Base-by-base conservation (phyloP, 1,140 invertebrate genomes). In the Phthorimaea operculella region DNA sequence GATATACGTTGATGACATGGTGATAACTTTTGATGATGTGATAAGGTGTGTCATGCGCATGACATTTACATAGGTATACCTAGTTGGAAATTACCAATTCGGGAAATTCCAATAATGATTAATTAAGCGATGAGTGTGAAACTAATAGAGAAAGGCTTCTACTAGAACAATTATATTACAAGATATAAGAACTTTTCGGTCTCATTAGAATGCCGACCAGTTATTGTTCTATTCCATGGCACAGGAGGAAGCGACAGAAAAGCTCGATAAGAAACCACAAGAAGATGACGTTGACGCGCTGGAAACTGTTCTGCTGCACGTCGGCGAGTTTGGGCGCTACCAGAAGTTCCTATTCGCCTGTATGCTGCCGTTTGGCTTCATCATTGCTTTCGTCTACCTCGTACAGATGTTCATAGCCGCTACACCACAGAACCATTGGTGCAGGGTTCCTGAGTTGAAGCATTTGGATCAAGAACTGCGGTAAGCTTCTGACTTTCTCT, bases 341-440 rank as follows among this genome's bases (percentile, higher is more conserved):
- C 91, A 92, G 79, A 82, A 90, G 36, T 62, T 91, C 12, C 88
- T 89, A 74, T 89, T 91, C 58, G 74, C 90, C 1, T 83, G 89
- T 8, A 83, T 83, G 79, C 47, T 68, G 33, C 81, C 81, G 0
- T 80, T 83, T 48, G 78, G 76, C 0, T 63, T 92, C 3, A 90
- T 91, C 12, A 89, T 89, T 54, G 88, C 90, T 1, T 91, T 90
- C 68, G 88, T 92, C 45, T 90, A 90, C 60, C 92, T 91, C 80
- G 90, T 89, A 63, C 91, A 92, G 71, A 86, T 92, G 62, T 92
- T 92, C 74, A 89, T 92, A 79, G 85, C 90, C 0, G 74, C 74
- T 9, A 86, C 88, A 0, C 85, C 84, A 2, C 89, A 90, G 8
- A 69, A 85, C 5, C 89, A 91, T 70, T 91, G 89, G 88, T 92